Evolutionary conservation across 2,888 invertebrate species (phyloP).

Genomic region (Microctonus brassicae): DNA sequence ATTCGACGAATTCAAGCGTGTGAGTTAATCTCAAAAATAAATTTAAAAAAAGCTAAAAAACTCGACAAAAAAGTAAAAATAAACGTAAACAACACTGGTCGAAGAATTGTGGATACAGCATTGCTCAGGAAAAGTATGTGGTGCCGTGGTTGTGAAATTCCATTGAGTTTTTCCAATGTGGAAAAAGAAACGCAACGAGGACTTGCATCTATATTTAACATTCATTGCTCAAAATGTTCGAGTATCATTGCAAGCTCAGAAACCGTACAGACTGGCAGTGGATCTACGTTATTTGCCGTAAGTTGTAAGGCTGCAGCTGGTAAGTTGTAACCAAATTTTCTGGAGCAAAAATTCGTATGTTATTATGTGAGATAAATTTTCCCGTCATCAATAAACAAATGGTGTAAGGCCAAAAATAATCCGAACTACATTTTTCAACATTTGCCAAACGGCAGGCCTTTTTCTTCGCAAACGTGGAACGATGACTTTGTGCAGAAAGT

Average conservation of each 20-base stretch:
- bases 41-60: too few species aligned
- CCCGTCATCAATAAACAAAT: constrained; percentile 15
- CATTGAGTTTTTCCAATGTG: constrained; percentile 24
- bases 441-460: constrained; percentile 22
- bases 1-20: too few species aligned
- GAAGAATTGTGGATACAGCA: constrained; percentile 25
- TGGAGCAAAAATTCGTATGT: not conserved
- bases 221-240: constrained; percentile 24
- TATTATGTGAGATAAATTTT: constrained; percentile 18
- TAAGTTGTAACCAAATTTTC: constrained; percentile 20
- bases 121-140: constrained; percentile 26
- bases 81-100: constrained; percentile 20
- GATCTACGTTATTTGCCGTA: constrained; percentile 26
- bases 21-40: too few species aligned
- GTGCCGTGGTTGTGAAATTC: constrained; percentile 23
- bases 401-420: not conserved
- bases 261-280: constrained; percentile 28
- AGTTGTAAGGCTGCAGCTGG: constrained; percentile 25
- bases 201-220: constrained; percentile 22
- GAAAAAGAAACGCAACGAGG: constrained; percentile 25
- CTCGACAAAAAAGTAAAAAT: constrained; percentile 4
- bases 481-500: constrained; percentile 17
- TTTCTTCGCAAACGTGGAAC: constrained; percentile 23
- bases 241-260: constrained; percentile 22
- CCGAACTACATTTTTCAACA: constrained; percentile 13